Conservation (phyloP, 2,888 invertebrate genomes). For the Ornithoptera alexandrae region DNA sequence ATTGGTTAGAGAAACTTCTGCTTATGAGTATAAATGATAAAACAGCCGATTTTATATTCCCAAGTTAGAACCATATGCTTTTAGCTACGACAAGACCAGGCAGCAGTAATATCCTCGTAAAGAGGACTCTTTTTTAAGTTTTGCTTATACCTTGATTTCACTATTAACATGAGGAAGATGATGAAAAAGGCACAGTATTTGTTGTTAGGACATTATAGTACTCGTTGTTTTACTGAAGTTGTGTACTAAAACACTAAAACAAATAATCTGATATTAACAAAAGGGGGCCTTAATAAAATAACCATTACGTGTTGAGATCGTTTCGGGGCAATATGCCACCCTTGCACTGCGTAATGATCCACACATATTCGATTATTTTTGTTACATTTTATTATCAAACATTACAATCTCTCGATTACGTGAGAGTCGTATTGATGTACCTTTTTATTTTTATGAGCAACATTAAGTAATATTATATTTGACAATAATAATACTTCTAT, state of each 20-base stretch:
- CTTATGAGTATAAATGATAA: too few species aligned
- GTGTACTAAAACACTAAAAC: slow-evolving; percentile 6
- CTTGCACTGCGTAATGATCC: slow-evolving; percentile 11
- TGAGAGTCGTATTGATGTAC: slow-evolving; percentile 11
- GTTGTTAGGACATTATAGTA: background rate
- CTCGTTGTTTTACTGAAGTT: background rate
- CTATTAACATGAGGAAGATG: too few species aligned
- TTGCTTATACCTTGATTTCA: too few species aligned
- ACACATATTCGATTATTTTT: slow-evolving; percentile 25
- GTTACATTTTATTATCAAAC: slow-evolving; percentile 27
- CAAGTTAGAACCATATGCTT: too few species aligned
- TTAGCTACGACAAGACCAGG: too few species aligned
- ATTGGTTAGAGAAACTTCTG: too few species aligned
- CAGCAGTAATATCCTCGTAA: too few species aligned
- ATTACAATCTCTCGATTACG: slow-evolving; percentile 30
- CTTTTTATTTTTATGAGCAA: background rate
- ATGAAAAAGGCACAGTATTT: too few species aligned
- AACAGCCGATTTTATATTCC: too few species aligned
- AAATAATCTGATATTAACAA: slow-evolving; percentile 11
- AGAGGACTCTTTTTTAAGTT: too few species aligned
- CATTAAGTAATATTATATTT: too few species aligned
- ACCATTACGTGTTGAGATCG: slow-evolving; percentile 24
- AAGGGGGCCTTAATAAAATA: slow-evolving; percentile 24
- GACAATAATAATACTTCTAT: too few species aligned
- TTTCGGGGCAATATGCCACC: slow-evolving; percentile 21